Conservation (phyloP, 2,113 vertebrate genomes). For the Narcine bancroftii region DNA sequence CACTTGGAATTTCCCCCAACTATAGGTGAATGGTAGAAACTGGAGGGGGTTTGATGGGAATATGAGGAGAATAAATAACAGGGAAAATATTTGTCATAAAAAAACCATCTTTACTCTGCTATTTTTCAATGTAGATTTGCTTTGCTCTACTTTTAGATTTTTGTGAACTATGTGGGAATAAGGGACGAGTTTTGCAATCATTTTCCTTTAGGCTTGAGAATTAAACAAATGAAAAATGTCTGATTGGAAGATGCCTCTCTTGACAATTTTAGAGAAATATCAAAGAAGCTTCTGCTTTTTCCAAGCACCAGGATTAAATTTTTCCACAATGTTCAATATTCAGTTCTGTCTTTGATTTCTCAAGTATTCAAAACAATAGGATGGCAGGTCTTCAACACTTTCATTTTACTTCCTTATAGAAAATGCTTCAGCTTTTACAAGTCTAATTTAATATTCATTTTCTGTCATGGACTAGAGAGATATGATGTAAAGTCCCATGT, state of each 20-base stretch:
- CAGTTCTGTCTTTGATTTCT: neutral
- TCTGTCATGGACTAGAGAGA: neutral
- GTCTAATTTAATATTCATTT: neutral
- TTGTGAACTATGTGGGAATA: neutral
- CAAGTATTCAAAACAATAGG: neutral
- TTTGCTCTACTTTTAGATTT: neutral
- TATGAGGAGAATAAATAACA: too few species aligned
- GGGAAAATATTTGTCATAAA: too few species aligned
- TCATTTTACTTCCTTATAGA: neutral
- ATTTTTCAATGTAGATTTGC: neutral
- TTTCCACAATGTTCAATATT: neutral
- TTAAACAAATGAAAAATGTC: neutral
- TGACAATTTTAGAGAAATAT: neutral
- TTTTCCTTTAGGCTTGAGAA: neutral
- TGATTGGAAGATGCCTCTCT: neutral
- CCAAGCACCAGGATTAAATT: neutral
- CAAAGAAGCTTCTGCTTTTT: neutral
- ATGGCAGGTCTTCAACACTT: neutral
- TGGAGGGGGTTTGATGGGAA: too few species aligned
- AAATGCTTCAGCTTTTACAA: neutral
- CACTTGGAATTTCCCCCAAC: too few species aligned
- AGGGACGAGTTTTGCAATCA: neutral
- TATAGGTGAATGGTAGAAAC: too few species aligned
- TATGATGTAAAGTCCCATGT: neutral
- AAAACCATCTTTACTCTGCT: neutral